Evolutionary conservation across 2,797 vertebrate genomes (phyloP), one percentile per base, ranked within the genome.

Genomic region (Typhlichthys eigenmanni): DNA sequence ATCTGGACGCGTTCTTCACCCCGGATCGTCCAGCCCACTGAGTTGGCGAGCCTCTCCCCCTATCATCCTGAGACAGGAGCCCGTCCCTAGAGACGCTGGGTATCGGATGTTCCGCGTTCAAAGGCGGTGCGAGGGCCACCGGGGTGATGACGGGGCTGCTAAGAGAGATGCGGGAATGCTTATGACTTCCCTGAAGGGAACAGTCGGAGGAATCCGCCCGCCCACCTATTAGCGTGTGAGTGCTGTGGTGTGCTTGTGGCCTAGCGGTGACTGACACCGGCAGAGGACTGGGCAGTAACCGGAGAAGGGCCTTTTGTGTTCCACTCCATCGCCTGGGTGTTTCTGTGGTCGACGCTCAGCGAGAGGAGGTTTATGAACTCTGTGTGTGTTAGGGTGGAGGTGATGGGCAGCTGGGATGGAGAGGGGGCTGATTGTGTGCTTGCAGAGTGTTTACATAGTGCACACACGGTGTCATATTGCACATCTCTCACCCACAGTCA

Each of bases 181-280:
- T 85, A 87, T 78, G 78, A 74, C 74, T 81, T 72, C 64, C 60
- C 59, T 88, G 82, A 88, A 88, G 86, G 84, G 72, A 75, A 62
- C 55, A 43, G 58, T 74, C 47, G 24, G 46, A 19, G n/a, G 17
- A 68, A 76, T 71, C 68, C 47, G 47, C 71, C 65, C 71, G 34
- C 86, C 77, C 81, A 79, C 73, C 81, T 75, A 85, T 92, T 90
- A 89, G 79, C 16, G 32, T 63, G n/a, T 54, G 72, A 77, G 79
- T 72, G 74, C 49, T 54, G 63, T 29, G 65, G 85, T 70, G 75
- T 78, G 85, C 80, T 83, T 86, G 83, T 71, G 76, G 68, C 76
- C 66, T 64, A 79, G 70, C 58, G 86, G 79, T 81, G 71, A 83
- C 80, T 79, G 82, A 81, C 73, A 79, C 60, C 13, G 68, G 52